Percentiles rank a stretch among this genome's conserved stretches.
Conservation (phyloP, 2,113 vertebrate species). For the Mustela nigripes region DNA sequence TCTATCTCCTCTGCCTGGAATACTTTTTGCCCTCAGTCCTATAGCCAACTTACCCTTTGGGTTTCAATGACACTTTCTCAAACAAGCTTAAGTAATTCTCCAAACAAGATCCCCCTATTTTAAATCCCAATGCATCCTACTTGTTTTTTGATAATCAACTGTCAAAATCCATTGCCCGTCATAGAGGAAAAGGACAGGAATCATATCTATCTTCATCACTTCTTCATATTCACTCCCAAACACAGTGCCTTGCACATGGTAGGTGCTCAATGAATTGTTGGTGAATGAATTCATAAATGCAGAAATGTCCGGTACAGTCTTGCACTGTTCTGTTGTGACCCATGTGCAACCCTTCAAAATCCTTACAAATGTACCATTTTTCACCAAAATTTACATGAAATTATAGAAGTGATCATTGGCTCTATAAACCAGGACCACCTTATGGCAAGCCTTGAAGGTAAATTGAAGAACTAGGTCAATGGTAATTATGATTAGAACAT, state of each 20-base stretch:
- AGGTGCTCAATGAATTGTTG: background rate
- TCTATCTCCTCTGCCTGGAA: background rate
- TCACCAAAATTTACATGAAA: background rate
- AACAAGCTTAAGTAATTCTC: background rate
- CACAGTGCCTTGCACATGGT: background rate
- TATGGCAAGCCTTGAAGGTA: background rate
- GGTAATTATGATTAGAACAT: conserved; percentile 1
- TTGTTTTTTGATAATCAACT: background rate
- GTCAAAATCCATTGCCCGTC: background rate
- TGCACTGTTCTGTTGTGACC: background rate
- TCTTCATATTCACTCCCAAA: background rate
- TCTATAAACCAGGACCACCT: background rate
- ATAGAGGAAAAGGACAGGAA: background rate
- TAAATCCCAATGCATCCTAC: background rate
- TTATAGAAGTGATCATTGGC: background rate
- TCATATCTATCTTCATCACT: background rate
- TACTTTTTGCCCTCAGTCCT: background rate
- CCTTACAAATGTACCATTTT: background rate
- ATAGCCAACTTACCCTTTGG: background rate
- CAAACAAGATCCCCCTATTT: background rate
- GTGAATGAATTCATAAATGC: background rate
- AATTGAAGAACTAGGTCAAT: background rate
- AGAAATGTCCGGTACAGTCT: background rate
- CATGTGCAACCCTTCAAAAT: background rate
- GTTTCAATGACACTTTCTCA: background rate